These are phyloP conservation scores for Pachydiplax longipennis DNA, from an alignment of 2,888 invertebrate species.

Conservation along the genomic window DNA sequence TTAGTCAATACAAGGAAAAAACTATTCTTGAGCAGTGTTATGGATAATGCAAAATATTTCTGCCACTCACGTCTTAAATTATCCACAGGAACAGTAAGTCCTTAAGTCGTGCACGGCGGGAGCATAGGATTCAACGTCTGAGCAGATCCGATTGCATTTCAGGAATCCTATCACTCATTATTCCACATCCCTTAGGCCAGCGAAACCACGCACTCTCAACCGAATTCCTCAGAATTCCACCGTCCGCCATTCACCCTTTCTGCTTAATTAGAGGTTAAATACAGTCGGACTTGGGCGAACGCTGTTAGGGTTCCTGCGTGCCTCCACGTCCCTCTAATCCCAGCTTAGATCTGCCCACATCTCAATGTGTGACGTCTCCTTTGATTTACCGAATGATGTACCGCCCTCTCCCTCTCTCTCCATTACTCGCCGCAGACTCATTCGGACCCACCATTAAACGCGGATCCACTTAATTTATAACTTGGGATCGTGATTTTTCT, in stretches of 20 bases:
- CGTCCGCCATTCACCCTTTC: neutral
- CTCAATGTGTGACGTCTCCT: neutral
- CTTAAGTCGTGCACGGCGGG: too few relatives aligned
- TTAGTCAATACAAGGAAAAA: too few relatives aligned
- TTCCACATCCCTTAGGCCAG: too few relatives aligned
- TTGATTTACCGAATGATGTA: neutral
- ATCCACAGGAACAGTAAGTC: too few relatives aligned
- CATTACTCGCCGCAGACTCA: neutral
- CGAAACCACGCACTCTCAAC: too few relatives aligned
- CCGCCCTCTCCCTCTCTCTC: neutral
- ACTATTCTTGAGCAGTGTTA: too few relatives aligned
- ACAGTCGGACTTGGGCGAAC: neutral
- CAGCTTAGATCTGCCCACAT: neutral
- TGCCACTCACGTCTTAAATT: too few relatives aligned
- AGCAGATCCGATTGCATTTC: too few relatives aligned
- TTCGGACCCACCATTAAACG: neutral
- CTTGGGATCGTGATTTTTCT: neutral
- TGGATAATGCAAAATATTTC: too few relatives aligned
- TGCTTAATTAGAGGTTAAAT: neutral
- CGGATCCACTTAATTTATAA: neutral
- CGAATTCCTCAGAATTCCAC: too few relatives aligned
- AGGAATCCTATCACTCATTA: too few relatives aligned
- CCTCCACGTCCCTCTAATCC: neutral
- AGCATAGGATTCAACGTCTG: too few relatives aligned
- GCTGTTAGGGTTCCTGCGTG: neutral